phyloP scores from a whole-genome alignment of 2,113 vertebrate species.

The Colossoma macropomum region DNA sequence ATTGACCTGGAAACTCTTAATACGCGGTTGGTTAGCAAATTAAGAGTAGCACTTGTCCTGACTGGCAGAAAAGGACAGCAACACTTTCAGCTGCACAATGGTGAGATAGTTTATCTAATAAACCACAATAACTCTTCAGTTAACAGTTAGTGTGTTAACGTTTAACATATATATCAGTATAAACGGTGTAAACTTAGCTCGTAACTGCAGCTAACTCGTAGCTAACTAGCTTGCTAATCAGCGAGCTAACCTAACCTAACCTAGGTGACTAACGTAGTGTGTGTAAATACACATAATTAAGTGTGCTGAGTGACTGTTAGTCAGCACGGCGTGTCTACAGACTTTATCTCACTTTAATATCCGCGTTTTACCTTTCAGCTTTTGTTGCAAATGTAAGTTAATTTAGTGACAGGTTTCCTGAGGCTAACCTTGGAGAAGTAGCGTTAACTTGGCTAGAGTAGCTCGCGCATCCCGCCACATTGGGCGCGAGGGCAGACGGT shows the following conservation, averaged over 20 bases:
- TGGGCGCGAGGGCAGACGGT: background rate
- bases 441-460: too few species aligned
- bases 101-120: too few species aligned
- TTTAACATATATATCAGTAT: too few species aligned
- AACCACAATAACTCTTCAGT: too few species aligned
- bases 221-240: too few species aligned
- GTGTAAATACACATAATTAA: background rate
- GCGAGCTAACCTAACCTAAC: background rate
- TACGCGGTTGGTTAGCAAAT: too few species aligned
- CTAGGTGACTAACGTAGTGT: background rate
- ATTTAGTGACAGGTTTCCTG: background rate
- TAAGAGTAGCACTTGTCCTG: too few species aligned
- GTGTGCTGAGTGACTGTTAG: too few species aligned
- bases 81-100: too few species aligned
- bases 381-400: background rate
- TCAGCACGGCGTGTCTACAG: background rate
- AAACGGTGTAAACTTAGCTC: background rate
- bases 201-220: background rate
- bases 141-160: too few species aligned
- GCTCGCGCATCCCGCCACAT: conserved; percentile 41
- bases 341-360: background rate
- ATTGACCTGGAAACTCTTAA: too few species aligned
- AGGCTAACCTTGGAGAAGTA: background rate
- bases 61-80: too few species aligned
- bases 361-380: background rate